Conservation (phyloP, 2,113 vertebrate genomes). For the Rattus norvegicus region DNA sequence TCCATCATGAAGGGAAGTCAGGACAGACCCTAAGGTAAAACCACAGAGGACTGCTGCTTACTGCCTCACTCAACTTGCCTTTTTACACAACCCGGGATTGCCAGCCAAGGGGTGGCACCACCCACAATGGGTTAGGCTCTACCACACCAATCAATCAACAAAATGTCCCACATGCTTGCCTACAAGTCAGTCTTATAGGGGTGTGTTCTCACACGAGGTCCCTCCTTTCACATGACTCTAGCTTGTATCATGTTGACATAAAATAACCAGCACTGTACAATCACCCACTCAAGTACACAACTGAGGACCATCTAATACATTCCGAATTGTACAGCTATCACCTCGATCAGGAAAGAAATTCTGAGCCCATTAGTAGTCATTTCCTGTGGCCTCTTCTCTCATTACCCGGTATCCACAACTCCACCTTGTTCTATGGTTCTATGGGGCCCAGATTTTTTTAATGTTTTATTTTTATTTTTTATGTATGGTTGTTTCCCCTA, state of each 20-base stretch:
- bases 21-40: neutral
- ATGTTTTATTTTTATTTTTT: neutral
- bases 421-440: neutral
- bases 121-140: neutral
- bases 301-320: neutral
- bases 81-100: neutral
- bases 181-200: neutral
- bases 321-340: neutral
- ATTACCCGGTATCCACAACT: neutral
- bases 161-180: neutral
- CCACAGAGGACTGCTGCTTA: neutral
- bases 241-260: neutral
- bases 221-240: neutral
- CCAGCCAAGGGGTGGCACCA: neutral
- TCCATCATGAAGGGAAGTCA: neutral
- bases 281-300: neutral
- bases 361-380: neutral
- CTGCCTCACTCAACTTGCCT: no score
- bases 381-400: neutral
- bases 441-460: neutral
- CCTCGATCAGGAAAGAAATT: neutral
- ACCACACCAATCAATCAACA: neutral
- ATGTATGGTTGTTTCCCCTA: no score
- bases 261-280: neutral
- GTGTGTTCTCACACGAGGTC: neutral